Percentiles rank a stretch among this genome's conserved stretches.
These are phyloP conservation scores for Erythrocercus mccallii DNA, from an alignment of 2,113 vertebrate genomes.

Conservation along the genomic window DNA sequence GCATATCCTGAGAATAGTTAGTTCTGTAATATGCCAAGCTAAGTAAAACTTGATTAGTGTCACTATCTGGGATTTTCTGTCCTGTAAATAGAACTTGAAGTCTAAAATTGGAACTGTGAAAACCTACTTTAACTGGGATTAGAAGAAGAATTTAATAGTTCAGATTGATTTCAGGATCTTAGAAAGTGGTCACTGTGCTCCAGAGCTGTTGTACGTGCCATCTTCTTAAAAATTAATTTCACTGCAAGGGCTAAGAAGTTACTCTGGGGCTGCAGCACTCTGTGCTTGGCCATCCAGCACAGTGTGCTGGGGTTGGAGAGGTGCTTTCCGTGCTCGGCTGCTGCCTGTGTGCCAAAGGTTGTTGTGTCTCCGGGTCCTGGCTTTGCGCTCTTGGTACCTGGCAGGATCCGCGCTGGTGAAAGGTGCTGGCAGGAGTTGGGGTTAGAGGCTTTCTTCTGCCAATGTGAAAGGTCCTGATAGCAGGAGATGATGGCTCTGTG, in stretches of 20 bases:
- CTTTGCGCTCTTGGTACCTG: not conserved
- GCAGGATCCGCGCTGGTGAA: not conserved
- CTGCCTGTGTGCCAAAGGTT: not conserved
- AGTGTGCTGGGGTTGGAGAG: not conserved
- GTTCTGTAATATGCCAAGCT: slow-evolving; percentile 28
- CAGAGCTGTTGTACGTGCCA: fast-evolving
- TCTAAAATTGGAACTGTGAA: slow-evolving; percentile 45
- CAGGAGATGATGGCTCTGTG: not conserved
- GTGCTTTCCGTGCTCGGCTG: not conserved
- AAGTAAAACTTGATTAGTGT: slow-evolving; percentile 58
- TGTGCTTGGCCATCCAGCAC: not conserved
- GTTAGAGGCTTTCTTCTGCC: not conserved
- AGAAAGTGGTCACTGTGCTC: not conserved
- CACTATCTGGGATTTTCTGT: slow-evolving; percentile 39
- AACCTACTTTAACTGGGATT: slow-evolving; percentile 36
- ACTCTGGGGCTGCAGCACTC: fast-evolving
- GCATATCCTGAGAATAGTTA: slow-evolving; percentile 1
- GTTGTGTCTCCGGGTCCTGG: not conserved
- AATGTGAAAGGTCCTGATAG: not conserved
- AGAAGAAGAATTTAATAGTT: not conserved
- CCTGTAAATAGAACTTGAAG: slow-evolving; percentile 42
- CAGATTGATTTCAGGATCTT: not conserved
- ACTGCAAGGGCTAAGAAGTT: not conserved
- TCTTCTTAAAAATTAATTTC: not conserved
- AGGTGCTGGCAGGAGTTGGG: not conserved